Evolutionary conservation across 2,888 invertebrate genomes (phyloP).

Genomic region (Myopa testacea): DNA sequence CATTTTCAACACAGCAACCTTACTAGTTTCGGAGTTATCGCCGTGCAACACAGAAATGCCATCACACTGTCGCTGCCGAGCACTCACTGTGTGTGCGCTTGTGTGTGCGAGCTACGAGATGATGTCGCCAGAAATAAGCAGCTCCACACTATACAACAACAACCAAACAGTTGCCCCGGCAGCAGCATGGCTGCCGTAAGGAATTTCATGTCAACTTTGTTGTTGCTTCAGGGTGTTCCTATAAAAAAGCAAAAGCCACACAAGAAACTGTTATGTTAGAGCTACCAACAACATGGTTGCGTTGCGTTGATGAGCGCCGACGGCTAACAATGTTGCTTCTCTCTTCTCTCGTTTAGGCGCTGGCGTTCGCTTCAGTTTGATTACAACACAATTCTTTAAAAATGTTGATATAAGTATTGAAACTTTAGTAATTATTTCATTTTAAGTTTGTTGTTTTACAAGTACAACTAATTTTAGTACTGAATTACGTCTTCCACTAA

Average conservation of each 20-base stretch:
- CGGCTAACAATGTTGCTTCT: background rate
- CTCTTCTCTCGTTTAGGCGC: background rate
- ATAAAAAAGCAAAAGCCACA: background rate
- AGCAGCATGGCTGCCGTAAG: conserved; percentile 41
- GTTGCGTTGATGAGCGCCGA: background rate
- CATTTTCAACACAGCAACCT: background rate
- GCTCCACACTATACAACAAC: background rate
- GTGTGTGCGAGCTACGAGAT: conserved; percentile 27
- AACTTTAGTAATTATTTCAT: too few relatives aligned
- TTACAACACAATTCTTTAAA: too few relatives aligned
- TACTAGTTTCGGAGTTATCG: background rate
- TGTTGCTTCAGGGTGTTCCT: conserved; percentile 22
- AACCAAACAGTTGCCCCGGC: conserved; percentile 48
- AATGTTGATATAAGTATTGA: too few relatives aligned
- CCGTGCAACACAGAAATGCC: background rate
- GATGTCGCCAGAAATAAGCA: conserved; percentile 20
- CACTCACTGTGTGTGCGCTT: background rate
- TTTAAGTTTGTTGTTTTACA: too few relatives aligned
- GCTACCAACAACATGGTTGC: background rate
- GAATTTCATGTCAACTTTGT: conserved; percentile 39
- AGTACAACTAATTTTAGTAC: too few relatives aligned
- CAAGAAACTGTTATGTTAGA: background rate
- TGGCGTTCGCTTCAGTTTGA: too few relatives aligned
- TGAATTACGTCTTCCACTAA: too few relatives aligned
- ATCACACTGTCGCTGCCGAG: conserved; percentile 37